Base-by-base conservation (phyloP, 2,888 invertebrate species). In the Calliscelio sp. region DNA sequence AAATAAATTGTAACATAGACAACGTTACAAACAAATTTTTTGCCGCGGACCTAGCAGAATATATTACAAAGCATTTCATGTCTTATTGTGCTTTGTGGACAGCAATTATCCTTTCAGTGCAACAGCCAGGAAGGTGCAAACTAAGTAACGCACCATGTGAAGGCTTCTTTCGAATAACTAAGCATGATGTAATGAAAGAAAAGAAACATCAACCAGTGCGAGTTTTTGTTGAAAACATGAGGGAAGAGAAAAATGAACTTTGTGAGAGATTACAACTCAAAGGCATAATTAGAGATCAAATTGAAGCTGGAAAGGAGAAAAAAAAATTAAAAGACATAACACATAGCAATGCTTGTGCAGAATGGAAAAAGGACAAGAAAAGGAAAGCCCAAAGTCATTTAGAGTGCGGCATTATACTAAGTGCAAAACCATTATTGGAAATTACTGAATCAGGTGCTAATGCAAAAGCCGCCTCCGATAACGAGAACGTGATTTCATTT, bases 71-170 rank as follows among this genome's bases (percentile, higher is more conserved):
- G 2, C 35, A 53, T 25, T 63, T 51, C n/a, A 73, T 61, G 59
- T 5, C 73, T 22, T 73, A 46, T 25, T n/a, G 28, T 24, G 35
- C 73, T 4, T 0, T 73, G 1, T 73, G 73, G 73, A 73, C 59
- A 16, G 73, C 51, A 7, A 28, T 74, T 4, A 74, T 63, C 8
- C 63, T 63, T n/a, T 51, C 18, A 14, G 38, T 53, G 1, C 61
- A 49, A 20, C 61, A 61, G 35, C 53, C 46, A 16, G 35, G 35
- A 20, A 61, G 41, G 16, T 16, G 22, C 8, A 38, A 63, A 63
- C n/a, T 63, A 25, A 59, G 59, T 22, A 59, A 59, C 14, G 59
- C 59, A 3, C 32, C 59, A n/a, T 18, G 5, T 16, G 59, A 59
- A 35, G 59, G 59, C 2, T 16, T 18, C n/a, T 59, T 59, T 59